These are phyloP conservation scores for Stegostoma tigrinum DNA, from an alignment of 2,113 vertebrate genomes.

Conservation along the genomic window DNA sequence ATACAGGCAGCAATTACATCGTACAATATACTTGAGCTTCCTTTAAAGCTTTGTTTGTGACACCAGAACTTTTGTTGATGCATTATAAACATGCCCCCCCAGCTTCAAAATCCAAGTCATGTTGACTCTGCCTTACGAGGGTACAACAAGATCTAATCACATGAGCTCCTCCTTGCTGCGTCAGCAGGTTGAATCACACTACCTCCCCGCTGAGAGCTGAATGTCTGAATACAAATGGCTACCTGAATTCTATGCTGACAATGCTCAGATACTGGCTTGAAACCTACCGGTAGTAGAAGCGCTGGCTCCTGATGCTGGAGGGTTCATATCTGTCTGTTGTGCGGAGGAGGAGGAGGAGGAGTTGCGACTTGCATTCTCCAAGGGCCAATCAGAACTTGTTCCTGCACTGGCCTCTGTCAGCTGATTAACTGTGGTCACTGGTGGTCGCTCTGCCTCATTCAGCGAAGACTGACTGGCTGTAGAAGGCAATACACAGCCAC, in stretches of 20 bases:
- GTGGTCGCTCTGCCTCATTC: conserved; percentile 20
- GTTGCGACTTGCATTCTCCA: conserved; percentile 11
- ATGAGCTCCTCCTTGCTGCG: not conserved
- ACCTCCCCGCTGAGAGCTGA: not conserved
- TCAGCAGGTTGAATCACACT: not conserved
- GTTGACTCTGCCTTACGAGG: not conserved
- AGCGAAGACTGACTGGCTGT: conserved; percentile 33
- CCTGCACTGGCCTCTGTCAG: conserved; percentile 29
- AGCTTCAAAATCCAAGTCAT: not conserved
- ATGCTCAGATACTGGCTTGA: not conserved
- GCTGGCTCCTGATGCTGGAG: conserved; percentile 2
- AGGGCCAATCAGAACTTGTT: conserved; percentile 34
- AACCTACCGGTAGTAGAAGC: conserved; percentile 8
- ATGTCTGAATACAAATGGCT: too few species aligned
- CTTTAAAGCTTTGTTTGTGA: not conserved
- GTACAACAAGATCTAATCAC: not conserved
- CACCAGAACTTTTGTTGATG: not conserved
- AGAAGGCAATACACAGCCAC: not conserved
- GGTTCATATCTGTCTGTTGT: not conserved
- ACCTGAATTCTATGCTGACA: not conserved
- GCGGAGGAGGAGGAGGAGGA: conserved; percentile 11
- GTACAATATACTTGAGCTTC: not conserved
- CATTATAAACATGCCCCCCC: not conserved
- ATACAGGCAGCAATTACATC: not conserved
- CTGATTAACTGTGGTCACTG: not conserved